Evolutionary conservation across 2,113 vertebrate genomes (phyloP), one percentile per base, ranked within the genome.

Genomic region (Carassius auratus): DNA sequence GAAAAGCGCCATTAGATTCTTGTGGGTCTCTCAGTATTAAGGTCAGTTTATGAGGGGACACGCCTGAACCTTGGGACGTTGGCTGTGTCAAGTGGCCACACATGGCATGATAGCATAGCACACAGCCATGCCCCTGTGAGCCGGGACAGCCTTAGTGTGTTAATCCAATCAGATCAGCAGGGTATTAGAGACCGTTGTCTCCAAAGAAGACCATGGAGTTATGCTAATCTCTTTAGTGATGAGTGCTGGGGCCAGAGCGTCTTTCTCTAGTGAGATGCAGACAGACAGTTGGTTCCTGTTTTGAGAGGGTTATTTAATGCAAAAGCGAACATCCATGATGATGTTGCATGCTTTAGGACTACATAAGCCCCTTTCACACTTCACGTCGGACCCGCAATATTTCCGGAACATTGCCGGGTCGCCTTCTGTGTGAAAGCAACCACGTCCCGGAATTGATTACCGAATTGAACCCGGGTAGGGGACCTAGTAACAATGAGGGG

Each of bases 161-260:
- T 89, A 88, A 90, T 88, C 90, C 88, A 86, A 89, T 88, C 90
- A 90, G 88, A 90, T 90, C 85, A 89, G 76, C 42, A 42, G 45
- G 83, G 85, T 73, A 88, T 90, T 90, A 87, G 77, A 85, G 81
- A 42, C 64, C 42, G 48, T 66, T 61, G 13, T 71, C 80, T 84
- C 80, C 50, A 84, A 89, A 87, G 82, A 45, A 52, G 85, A 62
- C 79, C 59, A 79, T 76, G 57, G 57, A 78, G 89, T 86, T 89
- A 89, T 84, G 88, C 83, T 86, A 87, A 89, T 88, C 78, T 80
- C 74, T 85, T 87, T 84, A 88, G 85, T 82, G 30, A 36, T 79
- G 21, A 52, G 62, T 52, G 38, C 73, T 36, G 38, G 33, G 45
- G 57, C 66, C 68, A 71, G 17, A 78, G 23, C 84, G 84, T 79